These are phyloP conservation scores for Caenorhabditis inopinata DNA, from an alignment of 1,140 invertebrate species.

Conservation along the genomic window DNA sequence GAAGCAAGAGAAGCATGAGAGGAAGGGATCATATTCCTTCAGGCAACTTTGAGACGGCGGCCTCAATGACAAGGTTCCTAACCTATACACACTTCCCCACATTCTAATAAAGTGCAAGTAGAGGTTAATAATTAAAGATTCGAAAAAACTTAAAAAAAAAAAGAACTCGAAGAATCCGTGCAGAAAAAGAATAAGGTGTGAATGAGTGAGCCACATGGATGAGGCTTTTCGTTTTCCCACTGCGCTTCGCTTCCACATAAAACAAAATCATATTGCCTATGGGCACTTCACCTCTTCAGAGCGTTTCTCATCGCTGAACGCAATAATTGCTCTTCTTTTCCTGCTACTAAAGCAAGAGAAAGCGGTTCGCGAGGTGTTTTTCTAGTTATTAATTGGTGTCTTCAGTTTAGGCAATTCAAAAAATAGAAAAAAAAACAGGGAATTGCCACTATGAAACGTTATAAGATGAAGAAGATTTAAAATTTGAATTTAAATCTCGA, in stretches of 20 bases:
- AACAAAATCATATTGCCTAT: conserved; percentile 30
- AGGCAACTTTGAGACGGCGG: conserved; percentile 11
- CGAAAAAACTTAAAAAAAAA: not conserved
- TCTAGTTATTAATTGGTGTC: too few species aligned
- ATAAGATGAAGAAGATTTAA: too few species aligned
- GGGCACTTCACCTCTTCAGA: conserved; percentile 9
- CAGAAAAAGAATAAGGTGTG: not conserved
- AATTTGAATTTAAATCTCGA: too few species aligned
- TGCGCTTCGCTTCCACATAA: not conserved
- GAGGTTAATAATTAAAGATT: not conserved
- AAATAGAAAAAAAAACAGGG: too few species aligned
- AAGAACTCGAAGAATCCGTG: too few species aligned
- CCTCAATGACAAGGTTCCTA: not conserved
- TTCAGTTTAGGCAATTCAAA: too few species aligned
- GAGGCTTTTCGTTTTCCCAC: not conserved
- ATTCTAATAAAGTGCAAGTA: not conserved
- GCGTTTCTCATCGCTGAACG: conserved; percentile 20
- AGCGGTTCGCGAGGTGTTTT: too few species aligned
- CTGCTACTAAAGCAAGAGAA: not conserved
- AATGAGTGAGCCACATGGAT: not conserved
- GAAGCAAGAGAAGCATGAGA: not conserved
- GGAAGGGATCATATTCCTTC: conserved; percentile 23
- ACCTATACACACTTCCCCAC: not conserved
- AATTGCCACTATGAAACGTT: too few species aligned
- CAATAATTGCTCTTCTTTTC: conserved; percentile 25